Evolutionary conservation across 2,113 vertebrate genomes (phyloP).

Genomic region (Lepisosteus oculatus): DNA sequence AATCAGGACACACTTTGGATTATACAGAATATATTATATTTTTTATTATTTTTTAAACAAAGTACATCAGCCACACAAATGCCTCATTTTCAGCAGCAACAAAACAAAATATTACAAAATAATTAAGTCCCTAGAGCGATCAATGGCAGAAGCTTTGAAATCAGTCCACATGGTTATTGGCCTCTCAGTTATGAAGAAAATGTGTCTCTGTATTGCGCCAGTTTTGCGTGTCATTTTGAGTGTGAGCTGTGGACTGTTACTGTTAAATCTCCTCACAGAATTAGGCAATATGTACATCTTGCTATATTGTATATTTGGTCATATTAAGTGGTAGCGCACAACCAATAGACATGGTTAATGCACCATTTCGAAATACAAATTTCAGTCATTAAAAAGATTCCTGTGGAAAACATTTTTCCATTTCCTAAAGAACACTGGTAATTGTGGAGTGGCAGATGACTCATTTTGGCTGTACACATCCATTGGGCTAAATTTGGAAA

Average conservation of each 20-base stretch:
- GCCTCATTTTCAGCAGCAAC: constrained; percentile 17
- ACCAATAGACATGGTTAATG: too few species aligned
- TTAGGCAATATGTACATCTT: neutral
- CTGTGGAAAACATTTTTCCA: too few species aligned
- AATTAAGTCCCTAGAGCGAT: constrained; percentile 1
- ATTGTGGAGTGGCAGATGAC: too few species aligned
- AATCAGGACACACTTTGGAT: constrained; percentile 33
- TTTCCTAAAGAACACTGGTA: too few species aligned
- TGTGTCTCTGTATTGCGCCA: neutral
- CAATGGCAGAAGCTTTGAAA: constrained; percentile 15
- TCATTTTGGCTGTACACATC: too few species aligned
- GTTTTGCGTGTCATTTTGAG: neutral
- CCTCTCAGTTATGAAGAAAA: neutral
- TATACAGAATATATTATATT: constrained; percentile 50
- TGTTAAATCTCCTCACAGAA: too few species aligned
- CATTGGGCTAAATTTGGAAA: too few species aligned
- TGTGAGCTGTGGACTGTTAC: too few species aligned
- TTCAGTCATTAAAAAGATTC: too few species aligned
- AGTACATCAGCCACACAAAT: constrained; percentile 66
- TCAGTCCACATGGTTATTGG: constrained; percentile 11
- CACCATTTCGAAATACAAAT: too few species aligned
- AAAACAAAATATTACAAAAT: constrained; percentile 16
- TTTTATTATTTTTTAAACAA: constrained; percentile 74
- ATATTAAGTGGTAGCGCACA: neutral
- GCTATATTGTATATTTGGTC: neutral